These are phyloP conservation scores for Calliphora vomitoria DNA, from an alignment of 2,888 invertebrate species.

Conservation along the genomic window DNA sequence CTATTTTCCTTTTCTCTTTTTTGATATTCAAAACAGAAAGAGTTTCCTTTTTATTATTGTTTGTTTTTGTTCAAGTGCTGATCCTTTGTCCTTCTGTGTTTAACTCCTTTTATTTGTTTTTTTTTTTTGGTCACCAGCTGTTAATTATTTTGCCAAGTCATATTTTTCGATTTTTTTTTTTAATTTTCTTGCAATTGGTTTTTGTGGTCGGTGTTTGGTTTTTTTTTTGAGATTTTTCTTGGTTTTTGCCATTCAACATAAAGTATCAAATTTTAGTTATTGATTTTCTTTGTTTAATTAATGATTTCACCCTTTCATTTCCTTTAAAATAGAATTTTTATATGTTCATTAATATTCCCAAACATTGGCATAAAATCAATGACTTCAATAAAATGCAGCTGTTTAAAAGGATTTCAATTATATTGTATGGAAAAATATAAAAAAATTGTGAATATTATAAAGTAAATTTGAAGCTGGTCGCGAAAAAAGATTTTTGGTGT, in stretches of 20 bases:
- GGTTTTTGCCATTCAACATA: slow-evolving; percentile 41
- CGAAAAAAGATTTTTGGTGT: no score
- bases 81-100: slow-evolving; percentile 47
- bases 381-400: slow-evolving; percentile 36
- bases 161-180: no score
- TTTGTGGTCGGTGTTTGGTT: slow-evolving; percentile 39
- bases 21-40: slow-evolving; percentile 2
- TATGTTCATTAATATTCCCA: slow-evolving; percentile 5
- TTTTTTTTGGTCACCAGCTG: slow-evolving; percentile 51
- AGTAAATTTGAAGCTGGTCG: no score
- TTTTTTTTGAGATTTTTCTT: slow-evolving; percentile 13
- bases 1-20: slow-evolving; percentile 22
- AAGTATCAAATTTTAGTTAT: slow-evolving; percentile 57
- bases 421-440: not conserved
- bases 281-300: slow-evolving; percentile 18
- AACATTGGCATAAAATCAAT: not conserved
- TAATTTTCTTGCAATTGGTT: slow-evolving; percentile 14
- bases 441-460: no score
- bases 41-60: slow-evolving; percentile 46
- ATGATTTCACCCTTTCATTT: slow-evolving; percentile 56
- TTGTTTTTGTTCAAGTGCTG: slow-evolving; percentile 69
- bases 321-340: not conserved
- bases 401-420: not conserved
- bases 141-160: slow-evolving; percentile 63
- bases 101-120: slow-evolving; percentile 58